Evolutionary conservation across 2,888 invertebrate species (phyloP), one percentile per base, ranked within the genome.

Genomic region (Drosophila multiciliata): DNA sequence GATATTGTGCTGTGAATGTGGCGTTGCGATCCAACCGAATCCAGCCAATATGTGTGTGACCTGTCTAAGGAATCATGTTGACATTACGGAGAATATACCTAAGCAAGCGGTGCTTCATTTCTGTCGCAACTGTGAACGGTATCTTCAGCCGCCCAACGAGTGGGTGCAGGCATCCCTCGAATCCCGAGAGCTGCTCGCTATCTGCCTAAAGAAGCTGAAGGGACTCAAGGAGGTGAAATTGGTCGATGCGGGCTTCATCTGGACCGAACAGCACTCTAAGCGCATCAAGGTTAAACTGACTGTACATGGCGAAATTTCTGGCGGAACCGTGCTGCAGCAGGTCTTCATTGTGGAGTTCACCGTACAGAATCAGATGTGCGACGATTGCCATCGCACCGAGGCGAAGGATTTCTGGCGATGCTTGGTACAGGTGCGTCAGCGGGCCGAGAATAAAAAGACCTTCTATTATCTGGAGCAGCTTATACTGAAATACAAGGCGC

Each of bases 181-280:
- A 93, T 99, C 99, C 0, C 94, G 97, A 26, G 99, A 99, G 92
- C 94, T 99, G 2, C 94, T 99, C 1, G 95, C 97, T 0, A 92
- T 99, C 1, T 99, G 99, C 88, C 94, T 99, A 59, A 98, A 99
- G 92, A 97, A 96, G 91, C 93, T 99, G 32, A 99, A 97, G 93
- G 98, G 98, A 0, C 94, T 99, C 9, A 96, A 95, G 89, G 95
- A 96, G 91, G 97, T 99, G 0, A 97, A 98, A 90, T 94, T 99
- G 20, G 94, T 99, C 63, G 99, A 99, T 94, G 99, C 99, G 48
- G 96, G 97, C 1, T 99, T 99, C 94, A 95, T 99, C 5, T 99
- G 99, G 99, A 99, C 99, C 12, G 99, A 99, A 92, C 98, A 99
- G 42, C 99, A 99, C 94, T 99, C 99, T 1, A 99, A 98, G 93